Conservation (phyloP, 2,797 vertebrate species). For the Rhinichthys osculus region DNA sequence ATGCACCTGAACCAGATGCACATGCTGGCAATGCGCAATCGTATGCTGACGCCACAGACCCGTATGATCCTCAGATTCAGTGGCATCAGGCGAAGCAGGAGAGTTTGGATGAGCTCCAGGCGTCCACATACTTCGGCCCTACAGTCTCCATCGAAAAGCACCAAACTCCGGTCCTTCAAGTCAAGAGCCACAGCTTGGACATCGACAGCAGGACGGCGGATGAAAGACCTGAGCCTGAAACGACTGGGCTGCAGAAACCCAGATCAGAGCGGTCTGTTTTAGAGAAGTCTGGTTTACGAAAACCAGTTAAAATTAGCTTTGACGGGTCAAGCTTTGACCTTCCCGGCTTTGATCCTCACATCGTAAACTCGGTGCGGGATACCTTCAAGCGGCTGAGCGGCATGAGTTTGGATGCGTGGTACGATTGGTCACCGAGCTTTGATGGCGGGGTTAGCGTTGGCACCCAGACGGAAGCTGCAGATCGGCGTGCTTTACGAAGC, state of each 20-base stretch:
- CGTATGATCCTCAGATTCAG: conserved; percentile 67
- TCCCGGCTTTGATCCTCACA: conserved; percentile 58
- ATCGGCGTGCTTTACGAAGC: conserved; percentile 84
- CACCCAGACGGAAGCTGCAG: conserved; percentile 90
- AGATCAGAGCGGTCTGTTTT: conserved; percentile 76
- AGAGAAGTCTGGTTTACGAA: conserved; percentile 57
- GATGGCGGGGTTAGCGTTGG: conserved; percentile 86
- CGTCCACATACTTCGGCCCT: conserved; percentile 96
- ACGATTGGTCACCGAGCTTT: conserved; percentile 56
- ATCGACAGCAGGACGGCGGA: conserved; percentile 76
- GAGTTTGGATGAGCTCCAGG: conserved; percentile 93
- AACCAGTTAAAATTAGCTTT: conserved; percentile 47
- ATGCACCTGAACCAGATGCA: background rate
- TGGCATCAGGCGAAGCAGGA: conserved; percentile 88
- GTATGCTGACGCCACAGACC: background rate
- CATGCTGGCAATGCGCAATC: background rate
- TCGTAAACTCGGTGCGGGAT: conserved; percentile 55
- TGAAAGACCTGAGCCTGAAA: conserved; percentile 42
- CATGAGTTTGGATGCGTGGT: conserved; percentile 60
- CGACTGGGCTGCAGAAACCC: conserved; percentile 40
- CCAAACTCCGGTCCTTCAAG: conserved; percentile 77
- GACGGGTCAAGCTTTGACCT: conserved; percentile 59
- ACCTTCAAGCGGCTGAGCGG: conserved; percentile 61
- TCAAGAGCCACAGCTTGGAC: conserved; percentile 96
- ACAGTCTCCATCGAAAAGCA: conserved; percentile 79